Percentiles rank a stretch among this genome's conserved stretches.
Conservation (phyloP, 2,888 invertebrate genomes). For the Agrilus biguttatus region DNA sequence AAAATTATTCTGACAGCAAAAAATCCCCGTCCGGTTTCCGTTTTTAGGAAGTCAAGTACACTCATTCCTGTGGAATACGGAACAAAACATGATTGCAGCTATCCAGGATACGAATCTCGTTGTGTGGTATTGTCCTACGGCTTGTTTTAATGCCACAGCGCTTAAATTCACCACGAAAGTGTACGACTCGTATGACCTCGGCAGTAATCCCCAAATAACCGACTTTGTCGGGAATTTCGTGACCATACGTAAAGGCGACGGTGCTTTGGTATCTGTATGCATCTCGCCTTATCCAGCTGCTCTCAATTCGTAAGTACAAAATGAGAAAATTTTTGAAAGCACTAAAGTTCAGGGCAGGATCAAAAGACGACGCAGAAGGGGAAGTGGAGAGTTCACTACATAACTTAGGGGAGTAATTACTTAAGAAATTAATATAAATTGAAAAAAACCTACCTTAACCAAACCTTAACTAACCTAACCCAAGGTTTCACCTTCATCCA, state of each 20-base stretch:
- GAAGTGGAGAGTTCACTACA: too few species aligned
- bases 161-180: conserved; percentile 44
- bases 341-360: too few species aligned
- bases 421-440: too few species aligned
- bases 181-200: conserved; percentile 55
- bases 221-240: conserved; percentile 75
- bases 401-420: too few species aligned
- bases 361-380: too few species aligned
- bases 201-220: conserved; percentile 68
- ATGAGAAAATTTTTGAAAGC: conserved; percentile 51
- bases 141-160: conserved; percentile 56
- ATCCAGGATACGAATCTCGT: conserved; percentile 64
- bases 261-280: conserved; percentile 62
- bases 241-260: conserved; percentile 75
- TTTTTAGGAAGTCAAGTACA: conserved; percentile 40
- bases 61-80: conserved; percentile 54
- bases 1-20: too few species aligned
- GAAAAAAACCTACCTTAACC: too few species aligned
- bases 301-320: conserved; percentile 17
- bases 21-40: neutral
- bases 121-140: conserved; percentile 71
- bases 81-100: conserved; percentile 64
- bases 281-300: conserved; percentile 56
- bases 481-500: too few species aligned
- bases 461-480: too few species aligned